Evolutionary conservation across 2,888 invertebrate genomes (phyloP).

Genomic region (Drosophila ochracea): DNA sequence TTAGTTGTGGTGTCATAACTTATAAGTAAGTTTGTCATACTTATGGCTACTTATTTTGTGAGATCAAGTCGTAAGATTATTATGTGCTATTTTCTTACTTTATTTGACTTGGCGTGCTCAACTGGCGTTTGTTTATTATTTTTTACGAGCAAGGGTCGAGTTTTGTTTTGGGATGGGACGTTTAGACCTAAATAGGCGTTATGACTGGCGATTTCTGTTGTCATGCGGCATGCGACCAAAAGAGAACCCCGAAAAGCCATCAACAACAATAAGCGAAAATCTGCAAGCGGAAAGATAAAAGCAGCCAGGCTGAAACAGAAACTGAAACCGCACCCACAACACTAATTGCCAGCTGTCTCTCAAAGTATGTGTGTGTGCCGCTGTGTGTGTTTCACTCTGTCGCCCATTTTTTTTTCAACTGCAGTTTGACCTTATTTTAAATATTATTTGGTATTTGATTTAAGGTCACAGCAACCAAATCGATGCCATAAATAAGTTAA

Average conservation of each 20-base stretch:
- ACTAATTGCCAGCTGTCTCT: constrained; percentile 67
- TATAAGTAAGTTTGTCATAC: constrained; percentile 12
- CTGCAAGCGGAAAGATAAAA: constrained; percentile 59
- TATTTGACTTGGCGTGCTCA: constrained; percentile 31
- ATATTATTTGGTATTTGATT: constrained; percentile 19
- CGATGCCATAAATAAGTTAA: constrained; percentile 24
- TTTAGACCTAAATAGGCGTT: constrained; percentile 40
- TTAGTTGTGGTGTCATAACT: background rate
- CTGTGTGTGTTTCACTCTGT: constrained; percentile 22
- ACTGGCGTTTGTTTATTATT: constrained; percentile 31
- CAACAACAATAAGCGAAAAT: constrained; percentile 47
- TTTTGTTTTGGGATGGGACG: background rate
- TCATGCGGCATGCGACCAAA: background rate
- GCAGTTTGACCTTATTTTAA: constrained; percentile 32
- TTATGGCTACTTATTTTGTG: constrained; percentile 16
- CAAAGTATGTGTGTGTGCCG: constrained; percentile 12
- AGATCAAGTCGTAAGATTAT: constrained; percentile 32
- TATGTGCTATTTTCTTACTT: constrained; percentile 31
- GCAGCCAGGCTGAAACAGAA: constrained; percentile 51
- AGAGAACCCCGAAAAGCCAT: constrained; percentile 22
- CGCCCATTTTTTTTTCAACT: constrained; percentile 23
- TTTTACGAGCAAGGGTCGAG: constrained; percentile 34
- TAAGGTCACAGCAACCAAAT: constrained; percentile 30
- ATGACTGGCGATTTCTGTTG: constrained; percentile 34
- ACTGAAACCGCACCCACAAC: constrained; percentile 65